Conservation (phyloP, 2,888 invertebrate species). For the Trachelus stipa region DNA sequence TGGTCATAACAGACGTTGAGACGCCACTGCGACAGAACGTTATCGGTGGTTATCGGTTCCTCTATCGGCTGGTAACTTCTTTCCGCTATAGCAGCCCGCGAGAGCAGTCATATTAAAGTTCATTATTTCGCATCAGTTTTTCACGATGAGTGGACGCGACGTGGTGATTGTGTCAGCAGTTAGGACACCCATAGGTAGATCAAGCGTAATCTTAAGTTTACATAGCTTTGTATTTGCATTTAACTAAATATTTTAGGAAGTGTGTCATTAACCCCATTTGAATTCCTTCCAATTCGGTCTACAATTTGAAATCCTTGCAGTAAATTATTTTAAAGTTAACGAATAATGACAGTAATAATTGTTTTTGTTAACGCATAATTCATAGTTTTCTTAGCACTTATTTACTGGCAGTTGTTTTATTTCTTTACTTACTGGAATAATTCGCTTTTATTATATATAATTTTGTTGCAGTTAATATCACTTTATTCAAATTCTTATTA, state of each 20-base stretch:
- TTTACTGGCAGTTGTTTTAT: background rate
- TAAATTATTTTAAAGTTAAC: background rate
- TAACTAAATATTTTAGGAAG: slow-evolving; percentile 5
- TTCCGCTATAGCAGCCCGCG: slow-evolving; percentile 32
- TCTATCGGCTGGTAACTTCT: slow-evolving; percentile 33
- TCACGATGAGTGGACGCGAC: slow-evolving; percentile 61
- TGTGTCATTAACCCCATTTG: slow-evolving; percentile 29
- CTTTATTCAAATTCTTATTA: too few species aligned
- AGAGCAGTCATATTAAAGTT: slow-evolving; percentile 39
- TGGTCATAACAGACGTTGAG: background rate
- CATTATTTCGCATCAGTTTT: background rate
- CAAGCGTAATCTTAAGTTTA: slow-evolving; percentile 16
- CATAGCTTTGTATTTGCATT: background rate
- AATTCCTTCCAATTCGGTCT: slow-evolving; percentile 19
- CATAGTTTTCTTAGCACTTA: background rate
- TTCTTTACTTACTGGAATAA: background rate
- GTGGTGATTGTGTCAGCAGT: slow-evolving; percentile 83
- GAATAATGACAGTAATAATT: background rate
- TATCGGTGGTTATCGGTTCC: background rate
- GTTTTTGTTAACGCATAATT: background rate
- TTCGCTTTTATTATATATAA: background rate
- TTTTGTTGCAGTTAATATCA: background rate
- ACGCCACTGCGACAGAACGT: background rate
- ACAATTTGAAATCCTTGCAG: background rate
- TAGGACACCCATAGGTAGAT: slow-evolving; percentile 86